Base-by-base conservation (phyloP, 2,113 vertebrate species). In the Sander lucioperca region DNA sequence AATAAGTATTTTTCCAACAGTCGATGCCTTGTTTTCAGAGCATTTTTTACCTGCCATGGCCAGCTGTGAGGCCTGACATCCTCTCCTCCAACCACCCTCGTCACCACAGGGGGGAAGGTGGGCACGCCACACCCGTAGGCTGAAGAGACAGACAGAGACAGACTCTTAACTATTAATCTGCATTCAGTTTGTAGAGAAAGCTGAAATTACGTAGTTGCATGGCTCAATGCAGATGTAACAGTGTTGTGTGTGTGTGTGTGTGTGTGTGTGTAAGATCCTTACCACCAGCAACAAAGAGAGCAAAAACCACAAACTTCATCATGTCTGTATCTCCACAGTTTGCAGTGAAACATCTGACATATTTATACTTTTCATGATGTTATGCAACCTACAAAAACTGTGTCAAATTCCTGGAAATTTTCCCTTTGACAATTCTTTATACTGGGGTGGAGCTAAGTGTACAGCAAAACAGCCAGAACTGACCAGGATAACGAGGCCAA, bases 41-140 rank as follows among this genome's bases (percentile, higher is more conserved):
- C 48, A 21, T 47, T 18, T 48, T 63, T 86, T 87, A 96, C 96
- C 96, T 96, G 96, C 96, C 95, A 96, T 19, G 96, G 95, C 95
- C 95, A 96, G 88, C 94, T 95, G 90, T 96, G 11, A 48, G 95
- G 86, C 45, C 79, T 87, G 57, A 82, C 95, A 68, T 96, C 94
- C 30, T 86, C 89, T 74, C 95, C 95, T 23, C 94, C 95, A 47
- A 96, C 95, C 82, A 96, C 95, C 81, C 93, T 90, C 74, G 39
- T 73, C 25, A 89, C 8, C 53, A 89, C n/a, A 2, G 95, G 95
- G n/a, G 86, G 53, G 80, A 88, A 85, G 62, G 93, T 87, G 81
- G 95, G 95, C 47, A 72, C 3, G 9, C 95, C 95, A 23, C 95
- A 96, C 74, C 95, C 93, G 2, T 94, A 95, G 63, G 92, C 96